Conservation (phyloP, 2,888 invertebrate species). For the Operophtera brumata region DNA sequence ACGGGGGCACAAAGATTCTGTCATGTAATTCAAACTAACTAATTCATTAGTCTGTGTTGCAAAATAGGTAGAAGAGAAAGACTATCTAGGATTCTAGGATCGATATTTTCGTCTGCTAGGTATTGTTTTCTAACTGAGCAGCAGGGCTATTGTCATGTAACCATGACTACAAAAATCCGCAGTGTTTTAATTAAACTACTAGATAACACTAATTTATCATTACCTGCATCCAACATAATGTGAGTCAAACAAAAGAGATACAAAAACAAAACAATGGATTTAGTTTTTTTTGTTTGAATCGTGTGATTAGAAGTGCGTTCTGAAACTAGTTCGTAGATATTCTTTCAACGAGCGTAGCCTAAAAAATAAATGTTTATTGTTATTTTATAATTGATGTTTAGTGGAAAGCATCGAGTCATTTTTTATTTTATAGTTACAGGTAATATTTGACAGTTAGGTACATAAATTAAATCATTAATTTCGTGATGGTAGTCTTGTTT, state of each 20-base stretch:
- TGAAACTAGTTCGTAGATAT: slow-evolving; percentile 23
- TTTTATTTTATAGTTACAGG: too few species aligned
- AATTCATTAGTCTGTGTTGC: slow-evolving; percentile 15
- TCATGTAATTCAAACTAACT: neutral
- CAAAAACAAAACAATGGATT: slow-evolving; percentile 6
- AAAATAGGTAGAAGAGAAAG: slow-evolving; percentile 22
- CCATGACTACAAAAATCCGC: slow-evolving; percentile 31
- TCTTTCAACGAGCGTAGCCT: too few species aligned
- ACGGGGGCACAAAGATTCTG: slow-evolving; percentile 9
- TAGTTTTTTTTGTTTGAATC: neutral
- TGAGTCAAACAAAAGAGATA: slow-evolving; percentile 1
- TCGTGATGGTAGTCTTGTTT: too few species aligned
- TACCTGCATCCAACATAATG: neutral
- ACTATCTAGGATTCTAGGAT: slow-evolving; percentile 36
- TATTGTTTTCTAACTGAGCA: slow-evolving; percentile 37
- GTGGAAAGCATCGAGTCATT: too few species aligned
- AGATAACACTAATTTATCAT: neutral
- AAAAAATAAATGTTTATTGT: too few species aligned
- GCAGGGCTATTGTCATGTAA: slow-evolving; percentile 29
- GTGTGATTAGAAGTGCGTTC: slow-evolving; percentile 42
- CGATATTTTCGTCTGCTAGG: slow-evolving; percentile 46
- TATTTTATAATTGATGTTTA: too few species aligned
- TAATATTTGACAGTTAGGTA: too few species aligned
- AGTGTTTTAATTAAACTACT: neutral
- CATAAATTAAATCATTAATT: too few species aligned